Percentiles rank a stretch among this genome's conserved stretches.
phyloP scores from a whole-genome alignment of 2,888 invertebrate species.

The Lypha dubia region DNA sequence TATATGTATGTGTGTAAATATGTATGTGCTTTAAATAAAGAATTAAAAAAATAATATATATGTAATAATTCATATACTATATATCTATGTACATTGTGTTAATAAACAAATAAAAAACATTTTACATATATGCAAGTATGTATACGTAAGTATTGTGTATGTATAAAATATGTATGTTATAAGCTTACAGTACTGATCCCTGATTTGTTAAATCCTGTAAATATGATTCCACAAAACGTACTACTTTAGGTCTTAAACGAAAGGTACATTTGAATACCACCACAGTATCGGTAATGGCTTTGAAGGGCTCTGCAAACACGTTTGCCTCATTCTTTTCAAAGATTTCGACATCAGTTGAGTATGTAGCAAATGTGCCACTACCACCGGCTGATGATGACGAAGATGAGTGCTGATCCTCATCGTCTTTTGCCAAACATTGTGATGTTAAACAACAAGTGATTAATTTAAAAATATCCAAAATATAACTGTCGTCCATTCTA shows the following conservation, averaged over 20 bases:
- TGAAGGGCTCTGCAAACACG: conserved; percentile 79
- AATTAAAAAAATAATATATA: background rate
- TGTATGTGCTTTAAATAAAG: background rate
- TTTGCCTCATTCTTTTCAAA: conserved; percentile 81
- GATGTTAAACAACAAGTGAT: conserved; percentile 71
- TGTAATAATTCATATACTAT: background rate
- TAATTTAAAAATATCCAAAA: conserved; percentile 77
- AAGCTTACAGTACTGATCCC: conserved; percentile 65
- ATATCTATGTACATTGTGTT: background rate
- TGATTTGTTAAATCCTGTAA: conserved; percentile 63
- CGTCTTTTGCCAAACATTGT: conserved; percentile 71
- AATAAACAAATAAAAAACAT: conserved; percentile 5
- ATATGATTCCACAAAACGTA: conserved; percentile 72
- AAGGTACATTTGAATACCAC: conserved; percentile 75
- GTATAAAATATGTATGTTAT: conserved; percentile 1
- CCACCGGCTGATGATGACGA: conserved; percentile 53
- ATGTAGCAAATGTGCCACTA: conserved; percentile 23
- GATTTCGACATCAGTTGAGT: conserved; percentile 75
- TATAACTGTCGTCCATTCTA: conserved; percentile 73
- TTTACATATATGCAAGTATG: too few species aligned
- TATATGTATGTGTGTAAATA: background rate
- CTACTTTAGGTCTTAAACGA: conserved; percentile 73
- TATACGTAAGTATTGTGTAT: background rate
- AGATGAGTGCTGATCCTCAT: conserved; percentile 56
- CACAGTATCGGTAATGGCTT: conserved; percentile 75